Evolutionary conservation across 2,113 vertebrate species (phyloP).

Genomic region (Dissostichus mawsoni): DNA sequence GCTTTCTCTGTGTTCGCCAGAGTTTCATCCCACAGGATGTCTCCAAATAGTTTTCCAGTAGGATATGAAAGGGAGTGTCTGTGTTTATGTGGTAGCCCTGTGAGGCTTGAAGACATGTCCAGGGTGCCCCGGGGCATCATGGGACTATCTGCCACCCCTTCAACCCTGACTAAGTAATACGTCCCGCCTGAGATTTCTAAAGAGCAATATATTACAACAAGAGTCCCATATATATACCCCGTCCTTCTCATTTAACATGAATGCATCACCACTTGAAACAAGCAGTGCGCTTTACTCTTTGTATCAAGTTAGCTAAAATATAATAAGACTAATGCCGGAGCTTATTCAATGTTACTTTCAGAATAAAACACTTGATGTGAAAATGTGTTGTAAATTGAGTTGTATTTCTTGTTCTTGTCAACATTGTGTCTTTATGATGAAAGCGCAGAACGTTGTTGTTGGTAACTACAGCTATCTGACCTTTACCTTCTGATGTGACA

Average conservation of each 20-base stretch:
- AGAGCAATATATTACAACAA: background rate
- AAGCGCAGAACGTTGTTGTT: background rate
- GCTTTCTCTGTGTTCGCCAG: background rate
- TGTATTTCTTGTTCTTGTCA: background rate
- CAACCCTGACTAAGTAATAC: background rate
- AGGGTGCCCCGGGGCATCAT: constrained; percentile 9
- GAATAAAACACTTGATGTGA: background rate
- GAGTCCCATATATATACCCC: background rate
- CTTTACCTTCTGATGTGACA: background rate
- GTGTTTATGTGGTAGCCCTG: background rate
- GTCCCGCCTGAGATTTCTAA: background rate
- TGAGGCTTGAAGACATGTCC: constrained; percentile 17
- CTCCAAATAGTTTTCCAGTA: background rate
- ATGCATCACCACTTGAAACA: constrained; percentile 14
- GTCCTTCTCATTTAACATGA: constrained; percentile 10
- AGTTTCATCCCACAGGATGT: background rate
- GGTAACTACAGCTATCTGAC: background rate
- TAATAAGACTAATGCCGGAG: background rate
- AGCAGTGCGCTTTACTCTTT: background rate
- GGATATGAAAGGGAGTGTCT: constrained; percentile 8
- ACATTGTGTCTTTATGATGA: background rate
- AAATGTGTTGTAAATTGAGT: background rate
- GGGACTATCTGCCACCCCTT: background rate
- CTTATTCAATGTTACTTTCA: background rate
- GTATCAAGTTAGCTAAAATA: background rate